Conservation (phyloP, 2,888 invertebrate genomes). For the Stramonita haemastoma region DNA sequence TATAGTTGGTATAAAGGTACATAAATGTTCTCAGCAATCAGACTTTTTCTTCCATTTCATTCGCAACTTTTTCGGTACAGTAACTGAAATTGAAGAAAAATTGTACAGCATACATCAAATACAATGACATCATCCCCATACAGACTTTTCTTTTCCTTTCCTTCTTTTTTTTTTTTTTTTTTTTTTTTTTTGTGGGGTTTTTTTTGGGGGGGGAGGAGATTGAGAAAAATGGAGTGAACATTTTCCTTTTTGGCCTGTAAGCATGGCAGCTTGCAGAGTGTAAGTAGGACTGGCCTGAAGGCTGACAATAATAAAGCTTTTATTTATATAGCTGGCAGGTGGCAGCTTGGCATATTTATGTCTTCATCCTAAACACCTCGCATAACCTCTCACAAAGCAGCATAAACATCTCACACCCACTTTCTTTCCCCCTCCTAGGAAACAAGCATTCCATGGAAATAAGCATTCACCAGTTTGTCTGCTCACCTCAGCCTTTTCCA, state of each 20-base stretch:
- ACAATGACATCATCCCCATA: too few species aligned
- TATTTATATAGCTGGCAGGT: background rate
- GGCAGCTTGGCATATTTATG: slow-evolving; percentile 21
- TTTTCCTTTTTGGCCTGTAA: too few species aligned
- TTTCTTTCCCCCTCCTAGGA: background rate
- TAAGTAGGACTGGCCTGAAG: background rate
- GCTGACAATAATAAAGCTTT: background rate
- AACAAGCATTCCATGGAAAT: background rate
- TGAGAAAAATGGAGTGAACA: background rate
- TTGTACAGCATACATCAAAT: too few species aligned
- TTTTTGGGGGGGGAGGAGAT: background rate
- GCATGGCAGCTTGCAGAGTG: background rate
- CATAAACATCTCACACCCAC: background rate
- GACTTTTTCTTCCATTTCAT: too few species aligned
- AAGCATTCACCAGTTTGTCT: background rate
- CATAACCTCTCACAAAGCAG: background rate
- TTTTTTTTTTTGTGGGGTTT: background rate
- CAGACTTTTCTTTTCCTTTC: too few species aligned
- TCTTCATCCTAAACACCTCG: background rate
- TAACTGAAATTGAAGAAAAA: too few species aligned
- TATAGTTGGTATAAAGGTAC: too few species aligned
- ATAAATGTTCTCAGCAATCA: too few species aligned
- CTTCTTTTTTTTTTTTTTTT: too few species aligned
- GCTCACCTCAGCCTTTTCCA: background rate
- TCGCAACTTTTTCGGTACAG: too few species aligned